Percentiles rank a stretch among this genome's conserved stretches.
phyloP scores from a whole-genome alignment of 1,140 invertebrate genomes.

The Chymomyza costata region DNA sequence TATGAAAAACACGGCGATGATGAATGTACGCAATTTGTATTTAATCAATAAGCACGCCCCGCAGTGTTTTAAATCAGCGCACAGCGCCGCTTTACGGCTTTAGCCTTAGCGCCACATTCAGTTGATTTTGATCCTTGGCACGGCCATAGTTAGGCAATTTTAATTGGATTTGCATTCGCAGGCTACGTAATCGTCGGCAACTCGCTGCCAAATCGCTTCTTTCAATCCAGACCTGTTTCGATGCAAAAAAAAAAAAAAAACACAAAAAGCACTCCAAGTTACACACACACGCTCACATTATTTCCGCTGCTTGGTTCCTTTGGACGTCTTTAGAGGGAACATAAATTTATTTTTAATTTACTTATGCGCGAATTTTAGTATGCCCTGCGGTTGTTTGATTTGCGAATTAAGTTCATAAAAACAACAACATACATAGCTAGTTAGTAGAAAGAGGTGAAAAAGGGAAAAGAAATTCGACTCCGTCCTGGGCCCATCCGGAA shows the following conservation, averaged over 20 bases:
- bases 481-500: too few relatives aligned
- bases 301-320: slow-evolving; percentile 1
- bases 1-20: slow-evolving; percentile 37
- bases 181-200: slow-evolving; percentile 6
- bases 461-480: too few relatives aligned
- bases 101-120: slow-evolving; percentile 55
- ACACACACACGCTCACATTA: neutral
- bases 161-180: slow-evolving; percentile 69
- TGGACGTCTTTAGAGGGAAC: slow-evolving; percentile 37
- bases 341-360: slow-evolving; percentile 74
- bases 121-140: slow-evolving; percentile 7
- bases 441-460: too few relatives aligned
- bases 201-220: too few relatives aligned
- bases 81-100: slow-evolving; percentile 69
- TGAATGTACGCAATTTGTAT: slow-evolving; percentile 72
- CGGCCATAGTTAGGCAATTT: slow-evolving; percentile 39
- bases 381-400: slow-evolving; percentile 68
- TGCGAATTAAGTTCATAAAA: slow-evolving; percentile 64
- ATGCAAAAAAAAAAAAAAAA: too few relatives aligned
- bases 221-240: neutral
- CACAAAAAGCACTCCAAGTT: too few relatives aligned
- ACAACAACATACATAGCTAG: too few relatives aligned
- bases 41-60: slow-evolving; percentile 71
- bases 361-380: slow-evolving; percentile 62
- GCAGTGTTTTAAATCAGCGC: slow-evolving; percentile 71